Evolutionary conservation across 1,140 invertebrate genomes (phyloP), one percentile per base, ranked within the genome.

Genomic region (Drosophila simulans): DNA sequence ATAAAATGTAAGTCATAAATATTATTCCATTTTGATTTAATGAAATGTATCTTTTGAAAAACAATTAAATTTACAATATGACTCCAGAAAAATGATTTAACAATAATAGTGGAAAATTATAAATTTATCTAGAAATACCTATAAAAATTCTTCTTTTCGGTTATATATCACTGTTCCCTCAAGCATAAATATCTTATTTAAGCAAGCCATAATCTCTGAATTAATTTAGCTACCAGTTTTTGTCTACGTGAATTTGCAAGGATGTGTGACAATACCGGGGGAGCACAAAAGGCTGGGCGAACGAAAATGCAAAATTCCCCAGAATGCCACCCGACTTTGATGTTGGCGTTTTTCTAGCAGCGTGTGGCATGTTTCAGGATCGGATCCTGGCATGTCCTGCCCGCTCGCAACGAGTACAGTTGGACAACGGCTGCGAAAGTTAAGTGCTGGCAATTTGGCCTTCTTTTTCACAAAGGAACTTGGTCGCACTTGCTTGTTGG

Each of bases 371-470:
- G 69, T 69, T 72, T 45, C 34, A 11, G 58, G 54, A 31, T 52
- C 64, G 64, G 40, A 17, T 52, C 56, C 46, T 77, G 73, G 73
- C 63, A 45, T 58, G 59, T 62, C 48, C 70, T 81, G 25, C 15
- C 51, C 20, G 72, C 71, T 49, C 70, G 72, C 49, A 37, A 31
- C 57, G 59, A 73, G 84, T 89, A 88, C 76, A 88, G 84, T 88
- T 70, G 80, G 60, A 65, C 79, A 82, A 59, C 77, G 79, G 57
- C 79, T 49, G 52, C 64, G 25, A 57, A 64, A 71, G 77, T 78
- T 74, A 80, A 86, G 82, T 85, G 83, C 79, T 77, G 63, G 79
- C 79, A 86, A 88, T 86, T 86, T 86, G 70, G 49, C 49, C 59
- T 57, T 76, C 81, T 75, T 75, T 65, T 53, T 69, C 77, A 62